Evolutionary conservation across 2,797 vertebrate species (phyloP).

Genomic region (Discoglossus pictus): DNA sequence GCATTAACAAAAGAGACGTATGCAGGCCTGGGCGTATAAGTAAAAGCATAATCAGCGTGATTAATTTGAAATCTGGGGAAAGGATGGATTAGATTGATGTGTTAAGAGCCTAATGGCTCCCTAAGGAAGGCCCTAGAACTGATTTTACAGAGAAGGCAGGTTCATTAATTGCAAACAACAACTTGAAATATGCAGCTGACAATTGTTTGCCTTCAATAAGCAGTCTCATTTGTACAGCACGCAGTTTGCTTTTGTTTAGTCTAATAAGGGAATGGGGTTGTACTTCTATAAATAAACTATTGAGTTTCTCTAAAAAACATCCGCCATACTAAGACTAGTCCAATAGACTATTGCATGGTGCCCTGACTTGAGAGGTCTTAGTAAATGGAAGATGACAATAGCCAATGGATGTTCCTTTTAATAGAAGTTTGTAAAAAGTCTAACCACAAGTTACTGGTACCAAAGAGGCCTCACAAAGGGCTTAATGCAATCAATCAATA

Average conservation of each 20-base stretch:
- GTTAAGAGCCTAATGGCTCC: constrained; percentile 59
- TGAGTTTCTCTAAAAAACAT: too few species aligned
- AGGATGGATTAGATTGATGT: constrained; percentile 64
- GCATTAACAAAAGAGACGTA: constrained; percentile 67
- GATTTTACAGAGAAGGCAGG: constrained; percentile 50
- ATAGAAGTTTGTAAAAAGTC: too few species aligned
- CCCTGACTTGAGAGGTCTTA: too few species aligned
- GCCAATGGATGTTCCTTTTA: too few species aligned
- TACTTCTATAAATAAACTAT: constrained; percentile 30
- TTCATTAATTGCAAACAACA: constrained; percentile 56
- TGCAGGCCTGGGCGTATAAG: constrained; percentile 71
- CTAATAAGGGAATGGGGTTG: constrained; percentile 29
- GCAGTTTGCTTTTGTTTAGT: constrained; percentile 21
- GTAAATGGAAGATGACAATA: too few species aligned
- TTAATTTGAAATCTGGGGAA: constrained; percentile 70
- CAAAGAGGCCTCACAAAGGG: too few species aligned
- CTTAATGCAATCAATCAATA: too few species aligned
- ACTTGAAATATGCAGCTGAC: constrained; percentile 46
- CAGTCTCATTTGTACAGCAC: constrained; percentile 18
- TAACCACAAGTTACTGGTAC: too few species aligned
- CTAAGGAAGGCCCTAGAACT: constrained; percentile 54
- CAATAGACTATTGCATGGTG: too few species aligned
- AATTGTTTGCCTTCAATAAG: constrained; percentile 35
- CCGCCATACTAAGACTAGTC: too few species aligned
- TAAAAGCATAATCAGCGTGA: constrained; percentile 75